Evolutionary conservation across 2,888 invertebrate species (phyloP), one percentile per base, ranked within the genome.

Genomic region (Leptinotarsa juncta): DNA sequence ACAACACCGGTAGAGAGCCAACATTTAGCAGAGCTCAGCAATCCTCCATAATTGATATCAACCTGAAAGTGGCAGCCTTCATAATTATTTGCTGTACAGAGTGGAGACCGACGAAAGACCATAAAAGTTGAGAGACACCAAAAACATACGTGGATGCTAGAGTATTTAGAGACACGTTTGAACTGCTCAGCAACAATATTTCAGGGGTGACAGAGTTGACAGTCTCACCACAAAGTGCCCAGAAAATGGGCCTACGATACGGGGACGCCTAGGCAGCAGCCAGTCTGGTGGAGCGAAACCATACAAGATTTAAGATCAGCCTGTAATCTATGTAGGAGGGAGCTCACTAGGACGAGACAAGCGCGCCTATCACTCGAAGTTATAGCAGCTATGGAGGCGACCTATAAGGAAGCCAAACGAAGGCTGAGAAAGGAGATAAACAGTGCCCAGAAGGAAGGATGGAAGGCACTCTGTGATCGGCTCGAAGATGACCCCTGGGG

Each of bases 41-140:
- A 32, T 65, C 65, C 65, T 23, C 65, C 26, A 65, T 65, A 15
- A 65, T 32, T 23, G 32, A 65, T 23, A 65, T 32, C 10, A 65
- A 4, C 16, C 65, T 65, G 65, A 20, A 23, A 62, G 62, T 62
- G 62, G 10, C 50, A 50, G 50, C 50, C 10, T 50, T 15, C 49
- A 49, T 50, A 50, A 15, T 14, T 50, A 50, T 50, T 50, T 50
- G 50, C 15, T 50, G 50, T 15, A 50, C 15, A 50, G 50, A 50
- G 50, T 50, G 62, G 26, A 62, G 4, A 32, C 7, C 32, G 62
- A 23, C 16, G 20, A 20, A 4, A 32, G n/a, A 32, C 26, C 23
- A 62, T 3, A 32, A 15, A 23, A 23, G 32, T 65, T 0, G 65
- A 65, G 23, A 5, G 32, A n/a, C 18, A 14, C 3, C 23, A 32